phyloP scores from a whole-genome alignment of 2,113 vertebrate genomes.

The Ariopsis seemanni region DNA sequence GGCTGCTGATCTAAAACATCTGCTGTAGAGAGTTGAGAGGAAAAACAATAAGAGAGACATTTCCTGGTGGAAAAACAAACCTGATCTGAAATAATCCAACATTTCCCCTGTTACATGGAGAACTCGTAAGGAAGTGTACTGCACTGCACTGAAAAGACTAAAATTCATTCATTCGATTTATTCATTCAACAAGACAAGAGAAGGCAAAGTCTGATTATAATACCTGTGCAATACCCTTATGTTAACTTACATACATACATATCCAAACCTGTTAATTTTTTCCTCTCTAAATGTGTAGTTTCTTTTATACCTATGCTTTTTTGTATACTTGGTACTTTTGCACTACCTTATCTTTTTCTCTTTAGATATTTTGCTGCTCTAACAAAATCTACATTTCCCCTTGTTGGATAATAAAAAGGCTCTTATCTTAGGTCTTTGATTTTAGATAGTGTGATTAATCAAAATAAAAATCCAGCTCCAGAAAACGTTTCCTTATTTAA shows the following conservation, averaged over 20 bases:
- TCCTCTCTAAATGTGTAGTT: no score
- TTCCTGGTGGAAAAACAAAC: constrained; percentile 39
- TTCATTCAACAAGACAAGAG: not conserved
- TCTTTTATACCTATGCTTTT: no score
- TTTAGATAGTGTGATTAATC: no score
- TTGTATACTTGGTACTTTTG: no score
- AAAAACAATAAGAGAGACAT: constrained; percentile 5
- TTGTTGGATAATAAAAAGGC: no score
- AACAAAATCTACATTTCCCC: no score
- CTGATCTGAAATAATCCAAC: constrained; percentile 19
- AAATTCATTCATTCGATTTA: not conserved
- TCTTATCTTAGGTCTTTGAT: no score
- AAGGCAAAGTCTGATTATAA: not conserved
- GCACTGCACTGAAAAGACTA: not conserved
- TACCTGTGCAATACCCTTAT: no score
- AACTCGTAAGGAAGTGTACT: not conserved
- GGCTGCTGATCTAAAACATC: constrained; percentile 40
- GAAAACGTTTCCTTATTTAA: not conserved
- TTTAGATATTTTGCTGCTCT: no score
- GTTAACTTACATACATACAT: no score
- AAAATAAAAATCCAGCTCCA: not conserved
- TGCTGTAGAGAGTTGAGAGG: constrained; percentile 12
- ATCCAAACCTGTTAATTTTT: no score
- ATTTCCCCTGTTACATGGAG: constrained; percentile 19
- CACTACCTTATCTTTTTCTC: no score